Base-by-base conservation (phyloP, 2,888 invertebrate species). In the Eulithis prunata region DNA sequence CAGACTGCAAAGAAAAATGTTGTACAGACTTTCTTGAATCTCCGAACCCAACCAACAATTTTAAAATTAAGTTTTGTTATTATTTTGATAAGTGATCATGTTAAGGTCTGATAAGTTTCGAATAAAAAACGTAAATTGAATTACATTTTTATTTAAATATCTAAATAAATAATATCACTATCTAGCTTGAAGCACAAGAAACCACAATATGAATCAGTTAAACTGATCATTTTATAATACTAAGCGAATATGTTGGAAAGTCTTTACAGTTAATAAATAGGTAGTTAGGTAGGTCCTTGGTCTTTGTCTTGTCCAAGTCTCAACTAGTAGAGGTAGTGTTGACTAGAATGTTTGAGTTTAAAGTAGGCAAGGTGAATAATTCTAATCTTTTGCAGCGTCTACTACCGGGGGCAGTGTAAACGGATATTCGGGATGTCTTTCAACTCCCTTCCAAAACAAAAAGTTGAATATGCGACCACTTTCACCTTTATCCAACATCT, bases 1-100 rank as follows among this genome's bases (percentile, higher is more conserved):
- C 90, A 95, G 99, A 60, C 95, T 98, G 95, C 99, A 99, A 88
- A 94, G 99, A 64, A 99, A 98, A 94, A 98, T 99, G 97, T 94
- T 99, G 21, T 99, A 98, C 89, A 95, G 99, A 73, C 93, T 99
- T 47, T 97, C 97, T 80, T 98, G 93, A 94, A 13, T 56, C 43
- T 14, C 38, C 3, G 36, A 38, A 61, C 10, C 41, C 21, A n/a
- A 55, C 32, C n/a, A 54, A 28, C 45, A 14, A 28, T 28, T 4
- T 45, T 10, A 38, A 1, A 32, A 32, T 32, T 6, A 5, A 5
- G 0, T 36, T 21, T 43, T 49, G 6, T 10, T 51, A 54, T 38
- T 54, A 43, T 12, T 51, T 51, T 51, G 41, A 8, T 13, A 53
- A 41, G 14, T 51, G 46, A 56, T 57, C 41, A 21, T 51, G 38